Base-by-base conservation (phyloP, 2,113 vertebrate species). In the Muscicapa adusta region DNA sequence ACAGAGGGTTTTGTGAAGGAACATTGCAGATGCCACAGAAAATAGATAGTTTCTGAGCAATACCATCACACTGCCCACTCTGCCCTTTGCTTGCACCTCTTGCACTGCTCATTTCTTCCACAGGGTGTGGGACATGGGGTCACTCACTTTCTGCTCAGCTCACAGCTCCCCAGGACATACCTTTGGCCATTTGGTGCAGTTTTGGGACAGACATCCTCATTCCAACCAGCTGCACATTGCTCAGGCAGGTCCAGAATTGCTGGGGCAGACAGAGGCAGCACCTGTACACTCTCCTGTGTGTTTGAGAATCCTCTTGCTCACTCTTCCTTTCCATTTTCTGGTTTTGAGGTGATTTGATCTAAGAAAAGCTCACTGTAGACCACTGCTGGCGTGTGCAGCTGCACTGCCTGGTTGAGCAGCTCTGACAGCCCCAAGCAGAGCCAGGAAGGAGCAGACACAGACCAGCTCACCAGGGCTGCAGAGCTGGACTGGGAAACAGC, bases 251-350 rank as follows among this genome's bases (percentile, higher is more conserved):
- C 76, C 77, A 47, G 65, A 56, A 14, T 34, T 20, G 4, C n/a
- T 18, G 50, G 42, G 29, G 12, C n/a, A 58, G 54, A 18, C 1
- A 6, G 28, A 54, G 47, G 26, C 54, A 67, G 50, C 47, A 76
- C n/a, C 48, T 57, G 45, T 1, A 17, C 9, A 2, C 12, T 31
- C 43, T 18, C 16, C 33, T 19, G 1, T 0, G 0, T 12, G 23
- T 31, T 23, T 61, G 54, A 73, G 54, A 19, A 65, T 3, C 40
- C 40, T 61, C 47, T 18, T 48, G 50, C 72, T 81, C n/a, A 8
- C n/a, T 4, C 2, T 65, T 56, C 56, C 42, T 25, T 50, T 45
- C 40, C 47, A 6, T 36, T 81, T 62, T 7, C 47, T 58, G 29
- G 4, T 25, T 94, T 74, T 77, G 51, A 56, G 51, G 31, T 14